Evolutionary conservation across 2,888 invertebrate species (phyloP).

Genomic region (Stenurella melanura): DNA sequence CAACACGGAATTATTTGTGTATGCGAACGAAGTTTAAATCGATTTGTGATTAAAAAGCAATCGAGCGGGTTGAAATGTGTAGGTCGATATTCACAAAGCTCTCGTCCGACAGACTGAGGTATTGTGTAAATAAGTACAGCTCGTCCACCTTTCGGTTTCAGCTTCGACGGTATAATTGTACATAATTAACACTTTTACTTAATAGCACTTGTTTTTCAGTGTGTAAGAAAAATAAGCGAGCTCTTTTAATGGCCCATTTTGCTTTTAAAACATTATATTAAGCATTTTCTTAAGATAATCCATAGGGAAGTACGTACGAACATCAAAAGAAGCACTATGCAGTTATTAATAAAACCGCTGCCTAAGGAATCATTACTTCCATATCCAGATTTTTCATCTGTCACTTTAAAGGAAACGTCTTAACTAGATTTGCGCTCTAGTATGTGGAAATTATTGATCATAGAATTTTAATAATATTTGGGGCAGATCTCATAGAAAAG

Average conservation of each 20-base stretch:
- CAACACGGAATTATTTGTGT: conserved; percentile 2
- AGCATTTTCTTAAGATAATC: too few species aligned
- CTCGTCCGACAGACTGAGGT: conserved; percentile 16
- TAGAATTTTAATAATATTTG: too few species aligned
- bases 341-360: too few species aligned
- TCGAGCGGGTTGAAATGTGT: conserved; percentile 24
- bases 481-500: too few species aligned
- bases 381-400: too few species aligned
- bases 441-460: too few species aligned
- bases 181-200: conserved; percentile 2
- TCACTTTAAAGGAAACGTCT: too few species aligned
- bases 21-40: conserved; percentile 27
- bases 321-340: too few species aligned
- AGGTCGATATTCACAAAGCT: conserved; percentile 17
- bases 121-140: conserved; percentile 35
- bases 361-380: too few species aligned
- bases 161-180: conserved; percentile 3
- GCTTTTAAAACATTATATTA: too few species aligned
- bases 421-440: too few species aligned
- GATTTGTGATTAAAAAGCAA: conserved; percentile 39
- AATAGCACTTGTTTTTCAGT: not conserved
- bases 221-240: not conserved
- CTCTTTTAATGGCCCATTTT: not conserved
- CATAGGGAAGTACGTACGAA: too few species aligned
- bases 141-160: not conserved